Base-by-base conservation (phyloP, 2,113 vertebrate species). In the Catharus minimus region DNA sequence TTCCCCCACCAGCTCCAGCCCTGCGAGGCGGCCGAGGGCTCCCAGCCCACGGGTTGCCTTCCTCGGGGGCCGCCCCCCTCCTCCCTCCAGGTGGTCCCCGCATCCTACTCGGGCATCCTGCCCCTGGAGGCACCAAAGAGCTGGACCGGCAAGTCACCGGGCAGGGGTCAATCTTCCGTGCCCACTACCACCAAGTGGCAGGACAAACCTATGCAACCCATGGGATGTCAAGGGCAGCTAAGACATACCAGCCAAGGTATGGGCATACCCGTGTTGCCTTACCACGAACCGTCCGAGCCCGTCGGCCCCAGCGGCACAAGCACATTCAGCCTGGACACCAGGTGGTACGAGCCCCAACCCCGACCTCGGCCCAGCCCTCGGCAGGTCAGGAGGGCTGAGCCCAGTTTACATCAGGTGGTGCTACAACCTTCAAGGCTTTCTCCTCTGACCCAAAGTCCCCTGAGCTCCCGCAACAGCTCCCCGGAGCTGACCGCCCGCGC, bases 261-360 rank as follows among this genome's bases (percentile, higher is more conserved):
- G 99, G 99, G 99, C 96, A 99, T 99, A 98, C 99, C 99, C 95
- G 99, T 99, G 98, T 99, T 99, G 99, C 99, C 99, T 99, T 99
- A 99, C 98, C 98, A 99, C 91, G 99, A 99, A 98, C 98, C 98
- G 74, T 98, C 98, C 38, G 98, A 98, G 98, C 98, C 98, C 97
- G 94, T 97, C 89, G 97, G 97, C 89, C 97, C 97, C 71, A 98
- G 98, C 85, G 98, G 98, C 98, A 98, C 99, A 98, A 99, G 98
- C 98, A 98, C 99, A 98, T 98, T 99, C 95, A 98, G 99, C 97
- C 98, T 99, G 97, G 99, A 99, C 97, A 99, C 98, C 76, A 98
- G 98, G 97, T 99, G 99, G 99, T 99, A 99, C 44, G 99, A 99
- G 97, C 98, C 98, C 89, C 98, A 98, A 97, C 98, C 99, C 95